Evolutionary conservation across 2,888 invertebrate species (phyloP), one percentile per base, ranked within the genome.

Genomic region (Dicyrtomina minuta): DNA sequence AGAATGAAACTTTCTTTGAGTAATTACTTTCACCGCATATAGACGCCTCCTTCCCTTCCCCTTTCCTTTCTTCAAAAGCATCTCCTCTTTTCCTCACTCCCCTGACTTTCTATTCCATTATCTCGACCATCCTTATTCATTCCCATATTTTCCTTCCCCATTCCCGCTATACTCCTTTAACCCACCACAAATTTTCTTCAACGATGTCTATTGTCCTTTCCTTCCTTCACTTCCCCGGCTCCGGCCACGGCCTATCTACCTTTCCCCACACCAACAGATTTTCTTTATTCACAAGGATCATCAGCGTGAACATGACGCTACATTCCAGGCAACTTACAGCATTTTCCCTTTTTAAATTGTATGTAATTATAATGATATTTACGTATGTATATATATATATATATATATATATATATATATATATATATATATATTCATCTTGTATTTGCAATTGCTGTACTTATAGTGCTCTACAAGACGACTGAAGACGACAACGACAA

Each of bases 1-100:
- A 33, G 53, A 51, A 33, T 49, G 64, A 64, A 65, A 65, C 65
- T 53, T 65, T 65, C 65, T 65, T 65, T 24, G 65, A 65, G 55
- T 65, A 55, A 55, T 44, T 65, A 65, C 65, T 65, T 65, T 64
- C 64, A 64, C 64, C 64, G 44, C 60, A 60, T 44, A 41, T 39
- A 44, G 43, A 20, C 60, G 15, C 58, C 41, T 24, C 4, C 55
- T 55, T 27, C 20, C 59, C 24, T 27, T 27, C 26, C 33, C 24
- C 59, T 15, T 59, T 22, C 27, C 46, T 22, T 13, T 44, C 26
- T 13, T 27, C n/a, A 10, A 3, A 2, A 46, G 26, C 22, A 6
- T 20, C 4, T 43, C 61, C 43, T 13, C 1, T 17, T 5, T 44
- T 22, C 43, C 58, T 58, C 26, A 17, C 58, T 33, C 26, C 13